Evolutionary conservation across 1,140 invertebrate genomes (phyloP).

Genomic region (Apis mellifera): DNA sequence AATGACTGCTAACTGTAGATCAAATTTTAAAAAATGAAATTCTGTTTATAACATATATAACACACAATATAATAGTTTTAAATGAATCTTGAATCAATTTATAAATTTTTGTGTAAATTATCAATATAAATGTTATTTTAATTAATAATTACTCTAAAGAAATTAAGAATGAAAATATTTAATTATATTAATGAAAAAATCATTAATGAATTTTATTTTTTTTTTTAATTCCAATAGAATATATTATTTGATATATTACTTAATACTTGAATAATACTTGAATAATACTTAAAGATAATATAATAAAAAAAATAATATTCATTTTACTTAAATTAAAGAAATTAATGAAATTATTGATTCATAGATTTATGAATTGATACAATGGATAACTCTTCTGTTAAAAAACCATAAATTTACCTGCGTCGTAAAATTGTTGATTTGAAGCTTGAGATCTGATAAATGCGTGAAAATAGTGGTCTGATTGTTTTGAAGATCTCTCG

Average conservation of each 20-base stretch:
- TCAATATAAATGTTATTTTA: background rate
- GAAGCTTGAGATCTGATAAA: conserved; percentile 78
- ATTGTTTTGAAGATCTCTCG: conserved; percentile 84
- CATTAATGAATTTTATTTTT: background rate
- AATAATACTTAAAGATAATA: no score
- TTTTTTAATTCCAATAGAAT: background rate
- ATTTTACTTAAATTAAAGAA: no score
- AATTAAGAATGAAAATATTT: background rate
- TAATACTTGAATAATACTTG: no score
- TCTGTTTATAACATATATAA: background rate
- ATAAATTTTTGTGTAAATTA: background rate
- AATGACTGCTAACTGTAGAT: conserved; percentile 78
- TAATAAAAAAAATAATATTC: no score
- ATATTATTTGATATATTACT: background rate
- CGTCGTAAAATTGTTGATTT: conserved; percentile 80
- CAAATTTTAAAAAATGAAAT: background rate
- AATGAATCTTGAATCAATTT: background rate
- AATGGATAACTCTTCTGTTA: no score
- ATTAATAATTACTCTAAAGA: background rate
- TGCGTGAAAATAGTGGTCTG: conserved; percentile 83
- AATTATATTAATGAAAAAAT: background rate
- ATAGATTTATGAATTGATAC: background rate
- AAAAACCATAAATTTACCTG: conserved; percentile 75
- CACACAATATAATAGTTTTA: background rate
- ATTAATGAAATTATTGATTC: background rate